These are phyloP conservation scores for Globodera ellingtonae DNA, from an alignment of 1,140 invertebrate genomes.

Conservation along the genomic window DNA sequence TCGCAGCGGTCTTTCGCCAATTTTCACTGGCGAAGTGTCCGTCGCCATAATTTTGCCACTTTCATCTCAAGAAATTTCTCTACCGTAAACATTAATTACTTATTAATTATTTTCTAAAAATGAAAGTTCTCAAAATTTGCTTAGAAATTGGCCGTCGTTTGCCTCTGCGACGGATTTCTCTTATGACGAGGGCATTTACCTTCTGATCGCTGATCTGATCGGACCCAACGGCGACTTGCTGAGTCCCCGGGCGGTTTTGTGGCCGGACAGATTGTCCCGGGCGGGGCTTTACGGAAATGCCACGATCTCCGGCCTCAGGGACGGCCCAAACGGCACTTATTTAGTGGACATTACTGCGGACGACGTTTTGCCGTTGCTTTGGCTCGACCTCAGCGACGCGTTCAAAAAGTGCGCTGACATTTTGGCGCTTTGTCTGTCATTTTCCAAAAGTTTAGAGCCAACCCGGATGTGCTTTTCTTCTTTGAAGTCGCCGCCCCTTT, in stretches of 20 bases:
- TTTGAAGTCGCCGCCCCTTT: slow-evolving; percentile 12
- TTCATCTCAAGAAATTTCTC: slow-evolving; percentile 7
- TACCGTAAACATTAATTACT: neutral
- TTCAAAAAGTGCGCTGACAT: slow-evolving; percentile 3
- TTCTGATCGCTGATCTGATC: slow-evolving; percentile 27
- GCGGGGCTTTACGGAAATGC: slow-evolving; percentile 29
- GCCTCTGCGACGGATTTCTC: slow-evolving; percentile 13
- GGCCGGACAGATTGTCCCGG: slow-evolving; percentile 39
- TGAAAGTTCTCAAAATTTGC: slow-evolving; percentile 2
- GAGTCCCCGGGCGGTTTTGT: slow-evolving; percentile 17
- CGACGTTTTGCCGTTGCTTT: slow-evolving; percentile 47
- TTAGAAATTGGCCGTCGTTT: slow-evolving; percentile 1
- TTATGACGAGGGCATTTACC: slow-evolving; percentile 19
- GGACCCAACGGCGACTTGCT: slow-evolving; percentile 10
- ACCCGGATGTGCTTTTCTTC: slow-evolving; percentile 26
- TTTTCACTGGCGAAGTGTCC: slow-evolving; percentile 24
- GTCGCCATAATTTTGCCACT: slow-evolving; percentile 22
- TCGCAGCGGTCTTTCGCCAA: slow-evolving; percentile 43
- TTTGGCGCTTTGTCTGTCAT: slow-evolving; percentile 11
- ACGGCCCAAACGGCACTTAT: slow-evolving; percentile 4
- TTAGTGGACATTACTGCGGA: slow-evolving; percentile 15
- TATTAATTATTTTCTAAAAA: slow-evolving; percentile 22
- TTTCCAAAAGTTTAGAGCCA: neutral
- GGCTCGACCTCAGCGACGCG: slow-evolving; percentile 38
- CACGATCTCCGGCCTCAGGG: slow-evolving; percentile 11